These are phyloP conservation scores for Neomorphus geoffroyi DNA, from an alignment of 2,797 vertebrate species.

Conservation along the genomic window DNA sequence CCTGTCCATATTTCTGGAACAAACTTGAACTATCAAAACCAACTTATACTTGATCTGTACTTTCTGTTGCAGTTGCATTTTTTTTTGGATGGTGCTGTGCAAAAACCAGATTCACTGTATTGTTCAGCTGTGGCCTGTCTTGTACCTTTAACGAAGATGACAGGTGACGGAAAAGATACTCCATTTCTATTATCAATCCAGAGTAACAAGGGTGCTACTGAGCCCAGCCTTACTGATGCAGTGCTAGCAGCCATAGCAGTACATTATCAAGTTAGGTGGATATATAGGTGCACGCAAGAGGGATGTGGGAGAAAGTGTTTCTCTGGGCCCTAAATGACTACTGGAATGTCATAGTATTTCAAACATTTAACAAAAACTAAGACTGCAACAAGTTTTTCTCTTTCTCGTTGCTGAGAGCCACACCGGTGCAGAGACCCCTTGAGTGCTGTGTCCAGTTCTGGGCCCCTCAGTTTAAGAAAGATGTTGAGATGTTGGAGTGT, in stretches of 20 bases:
- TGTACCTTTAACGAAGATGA: background rate
- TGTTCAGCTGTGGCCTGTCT: background rate
- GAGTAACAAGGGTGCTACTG: background rate
- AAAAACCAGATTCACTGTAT: background rate
- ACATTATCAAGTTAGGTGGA: background rate
- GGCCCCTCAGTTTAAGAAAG: no score
- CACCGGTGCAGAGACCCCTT: no score
- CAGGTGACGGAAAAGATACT: background rate
- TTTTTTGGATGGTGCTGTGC: background rate
- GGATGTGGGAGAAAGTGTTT: background rate
- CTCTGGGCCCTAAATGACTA: background rate
- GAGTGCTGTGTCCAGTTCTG: no score
- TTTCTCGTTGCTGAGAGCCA: background rate
- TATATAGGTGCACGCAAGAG: background rate
- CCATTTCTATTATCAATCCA: background rate
- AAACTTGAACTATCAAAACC: background rate
- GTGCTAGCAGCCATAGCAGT: background rate
- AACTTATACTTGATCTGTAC: background rate
- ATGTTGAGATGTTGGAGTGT: no score
- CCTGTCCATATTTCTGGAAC: background rate
- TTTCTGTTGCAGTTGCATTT: background rate
- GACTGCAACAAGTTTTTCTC: background rate
- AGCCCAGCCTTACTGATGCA: fast-evolving
- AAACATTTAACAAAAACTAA: background rate
- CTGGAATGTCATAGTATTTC: background rate